Evolutionary conservation across 2,113 vertebrate genomes (phyloP), one percentile per base, ranked within the genome.

Genomic region (Chaetops frenatus): DNA sequence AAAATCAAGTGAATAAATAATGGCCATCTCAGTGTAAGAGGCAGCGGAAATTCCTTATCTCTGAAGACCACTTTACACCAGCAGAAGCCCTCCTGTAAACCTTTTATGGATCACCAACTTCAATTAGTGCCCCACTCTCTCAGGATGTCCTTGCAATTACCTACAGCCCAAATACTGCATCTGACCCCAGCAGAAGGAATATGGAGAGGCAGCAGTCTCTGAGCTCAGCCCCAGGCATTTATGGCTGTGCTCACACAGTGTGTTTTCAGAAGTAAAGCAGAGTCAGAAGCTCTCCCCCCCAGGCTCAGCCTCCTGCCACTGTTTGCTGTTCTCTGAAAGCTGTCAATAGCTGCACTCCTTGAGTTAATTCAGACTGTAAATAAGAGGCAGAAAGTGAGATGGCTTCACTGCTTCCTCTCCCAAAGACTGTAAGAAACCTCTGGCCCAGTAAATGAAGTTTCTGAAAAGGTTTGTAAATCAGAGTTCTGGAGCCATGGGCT

Each of bases 171-270:
- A 3, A 45, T 57, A 66, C 1, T 36, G 3, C 18, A 33, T n/a
- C 81, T 47, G 42, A 61, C 11, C 11, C 33, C 48, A 90, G n/a
- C 0, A 85, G 33, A 51, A 65, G 28, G 20, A 48, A 76, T 11
- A 12, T 0, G 1, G 24, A 60, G 35, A 80, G 15, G 27, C 40
- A 76, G 7, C 5, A 38, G 51, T 29, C 51, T 40, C n/a, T 0
- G 0, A 56, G 20, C 15, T 40, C 48, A 54, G 11, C 12, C 10
- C 27, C 4, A 65, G 31, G 10, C 19, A 24, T 24, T 72, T 12
- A 27, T 7, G 25, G 18, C 53, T 77, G 31, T 6, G 18, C 54
- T 82, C 50, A 85, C 23, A 38, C 61, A 21, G n/a, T 3, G 5
- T 40, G 20, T 36, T 90, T 70, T 45, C 48, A 72, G 36, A 78